phyloP scores from a whole-genome alignment of 1,140 invertebrate species.

The Drosophila orena region DNA sequence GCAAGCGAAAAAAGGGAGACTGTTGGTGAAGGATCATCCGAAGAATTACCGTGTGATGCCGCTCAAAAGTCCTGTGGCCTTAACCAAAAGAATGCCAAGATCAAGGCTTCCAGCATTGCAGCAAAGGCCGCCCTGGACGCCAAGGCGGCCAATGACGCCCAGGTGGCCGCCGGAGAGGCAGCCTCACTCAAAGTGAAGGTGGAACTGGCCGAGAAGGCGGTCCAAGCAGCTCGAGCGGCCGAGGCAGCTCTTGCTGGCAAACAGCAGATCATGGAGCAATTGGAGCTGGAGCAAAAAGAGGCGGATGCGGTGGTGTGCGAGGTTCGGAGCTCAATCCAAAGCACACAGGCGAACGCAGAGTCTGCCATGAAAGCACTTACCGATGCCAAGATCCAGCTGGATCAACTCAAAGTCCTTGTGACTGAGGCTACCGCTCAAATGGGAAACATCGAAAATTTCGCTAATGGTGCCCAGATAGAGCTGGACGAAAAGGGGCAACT shows the following conservation, averaged over 20 bases:
- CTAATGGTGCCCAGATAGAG: not conserved
- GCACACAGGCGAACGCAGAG: not conserved
- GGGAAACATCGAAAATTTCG: not conserved
- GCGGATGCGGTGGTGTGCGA: not conserved
- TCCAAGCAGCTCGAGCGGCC: not conserved
- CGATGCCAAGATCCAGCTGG: not conserved
- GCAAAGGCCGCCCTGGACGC: not conserved
- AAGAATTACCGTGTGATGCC: not conserved
- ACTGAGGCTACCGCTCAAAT: not conserved
- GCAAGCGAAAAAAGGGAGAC: not conserved
- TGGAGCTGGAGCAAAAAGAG: slow-evolving; percentile 1
- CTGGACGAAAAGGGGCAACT: not conserved
- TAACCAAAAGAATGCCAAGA: not conserved
- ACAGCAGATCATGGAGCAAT: not conserved
- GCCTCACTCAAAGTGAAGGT: not conserved
- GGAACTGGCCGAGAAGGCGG: not conserved
- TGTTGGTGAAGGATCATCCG: not conserved
- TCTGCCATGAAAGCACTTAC: not conserved
- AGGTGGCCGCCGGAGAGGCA: not conserved
- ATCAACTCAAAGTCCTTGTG: not conserved
- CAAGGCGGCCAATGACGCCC: not conserved
- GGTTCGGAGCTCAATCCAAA: not conserved
- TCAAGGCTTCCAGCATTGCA: not conserved
- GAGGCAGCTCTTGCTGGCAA: not conserved
- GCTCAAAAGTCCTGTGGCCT: not conserved